Percentiles rank a stretch among this genome's conserved stretches.
Evolutionary conservation across 2,888 invertebrate genomes (phyloP).

Genomic region (Standfussiana lucernea): DNA sequence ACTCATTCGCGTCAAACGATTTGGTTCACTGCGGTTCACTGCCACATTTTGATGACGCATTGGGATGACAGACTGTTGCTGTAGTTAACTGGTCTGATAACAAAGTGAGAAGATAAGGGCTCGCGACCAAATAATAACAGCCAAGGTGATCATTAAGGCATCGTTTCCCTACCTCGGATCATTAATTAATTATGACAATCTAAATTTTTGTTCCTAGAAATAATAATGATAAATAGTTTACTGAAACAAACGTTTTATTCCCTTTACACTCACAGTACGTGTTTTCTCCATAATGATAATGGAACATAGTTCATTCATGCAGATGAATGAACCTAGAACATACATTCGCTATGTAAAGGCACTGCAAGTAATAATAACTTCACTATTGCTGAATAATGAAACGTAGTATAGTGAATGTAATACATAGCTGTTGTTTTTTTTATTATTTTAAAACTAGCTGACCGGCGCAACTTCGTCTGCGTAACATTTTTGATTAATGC

Average conservation of each 20-base stretch:
- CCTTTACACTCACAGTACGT: not conserved
- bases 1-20: conserved; percentile 37
- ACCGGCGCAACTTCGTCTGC: no score
- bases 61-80: conserved; percentile 4
- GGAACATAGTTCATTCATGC: not conserved
- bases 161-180: not conserved
- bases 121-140: not conserved
- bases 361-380: not conserved
- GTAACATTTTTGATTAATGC: no score
- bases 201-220: not conserved
- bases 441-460: no score
- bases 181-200: not conserved
- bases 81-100: not conserved
- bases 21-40: conserved; percentile 22
- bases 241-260: conserved; percentile 28
- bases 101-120: not conserved
- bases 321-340: not conserved
- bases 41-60: conserved; percentile 45
- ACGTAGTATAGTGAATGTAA: not conserved
- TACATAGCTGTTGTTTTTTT: conserved; percentile 16
- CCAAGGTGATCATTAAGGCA: not conserved
- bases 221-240: not conserved
- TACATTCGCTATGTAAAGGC: not conserved
- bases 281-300: not conserved
- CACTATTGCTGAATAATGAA: not conserved